Evolutionary conservation across 2,113 vertebrate genomes (phyloP).

Genomic region (Dascyllus trimaculatus): DNA sequence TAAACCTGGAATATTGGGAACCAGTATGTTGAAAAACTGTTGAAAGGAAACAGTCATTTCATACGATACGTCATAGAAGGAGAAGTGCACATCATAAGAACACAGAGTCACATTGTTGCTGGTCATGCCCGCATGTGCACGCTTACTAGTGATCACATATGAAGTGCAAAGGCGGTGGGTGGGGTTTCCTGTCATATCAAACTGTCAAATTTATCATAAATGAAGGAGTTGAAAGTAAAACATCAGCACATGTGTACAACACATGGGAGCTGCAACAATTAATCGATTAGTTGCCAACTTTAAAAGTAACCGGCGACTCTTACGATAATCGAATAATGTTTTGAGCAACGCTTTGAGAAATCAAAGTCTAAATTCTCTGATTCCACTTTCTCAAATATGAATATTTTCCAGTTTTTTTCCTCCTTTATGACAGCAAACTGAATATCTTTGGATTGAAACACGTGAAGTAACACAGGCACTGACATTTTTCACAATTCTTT

Average conservation of each 20-base stretch:
- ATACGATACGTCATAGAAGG: neutral
- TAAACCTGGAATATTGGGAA: neutral
- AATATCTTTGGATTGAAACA: too few relatives aligned
- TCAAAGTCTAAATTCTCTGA: too few relatives aligned
- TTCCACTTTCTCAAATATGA: too few relatives aligned
- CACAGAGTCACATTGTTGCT: neutral
- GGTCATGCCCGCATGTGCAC: neutral
- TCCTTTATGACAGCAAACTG: too few relatives aligned
- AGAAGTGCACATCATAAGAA: neutral
- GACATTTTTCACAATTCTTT: too few relatives aligned
- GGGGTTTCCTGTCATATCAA: conserved; percentile 62
- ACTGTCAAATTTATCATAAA: neutral
- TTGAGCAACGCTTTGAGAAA: too few relatives aligned
- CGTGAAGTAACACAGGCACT: too few relatives aligned
- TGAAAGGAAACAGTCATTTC: neutral
- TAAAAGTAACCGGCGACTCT: too few relatives aligned
- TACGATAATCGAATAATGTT: too few relatives aligned
- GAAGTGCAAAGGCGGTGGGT: conserved; percentile 7
- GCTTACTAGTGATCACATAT: neutral
- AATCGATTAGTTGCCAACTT: too few relatives aligned
- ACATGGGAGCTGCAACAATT: too few relatives aligned
- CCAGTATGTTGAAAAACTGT: neutral
- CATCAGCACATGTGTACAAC: neutral
- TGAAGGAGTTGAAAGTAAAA: neutral
- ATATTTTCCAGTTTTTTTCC: too few relatives aligned